Percentiles rank a stretch among this genome's conserved stretches.
These are phyloP conservation scores for Orthonevra nobilis DNA, from an alignment of 2,888 invertebrate species.

Conservation along the genomic window DNA sequence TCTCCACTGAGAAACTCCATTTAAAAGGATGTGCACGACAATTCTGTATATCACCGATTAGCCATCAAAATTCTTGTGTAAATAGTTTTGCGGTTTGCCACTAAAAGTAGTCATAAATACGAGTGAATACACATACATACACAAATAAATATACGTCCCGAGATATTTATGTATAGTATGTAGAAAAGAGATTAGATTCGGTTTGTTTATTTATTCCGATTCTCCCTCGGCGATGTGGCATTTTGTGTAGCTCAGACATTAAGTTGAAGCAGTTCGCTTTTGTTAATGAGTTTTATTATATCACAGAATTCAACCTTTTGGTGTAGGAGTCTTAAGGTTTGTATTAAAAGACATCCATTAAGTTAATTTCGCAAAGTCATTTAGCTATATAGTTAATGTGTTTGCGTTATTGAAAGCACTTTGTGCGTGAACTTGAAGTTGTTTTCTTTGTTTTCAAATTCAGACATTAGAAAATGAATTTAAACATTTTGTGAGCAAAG, in stretches of 20 bases:
- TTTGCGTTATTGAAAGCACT: too few species aligned
- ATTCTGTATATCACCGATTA: slow-evolving; percentile 29
- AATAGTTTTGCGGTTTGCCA: slow-evolving; percentile 10
- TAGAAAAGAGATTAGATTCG: too few species aligned
- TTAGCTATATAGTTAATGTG: background rate
- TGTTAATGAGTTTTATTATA: slow-evolving; percentile 35
- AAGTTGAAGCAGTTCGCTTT: slow-evolving; percentile 22
- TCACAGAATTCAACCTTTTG: slow-evolving; percentile 4
- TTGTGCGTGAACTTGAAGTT: too few species aligned
- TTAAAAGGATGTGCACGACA: slow-evolving; percentile 10
- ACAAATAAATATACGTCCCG: slow-evolving; percentile 1
- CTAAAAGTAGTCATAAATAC: too few species aligned
- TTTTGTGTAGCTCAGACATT: slow-evolving; percentile 2
- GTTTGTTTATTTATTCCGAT: background rate
- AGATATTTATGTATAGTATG: too few species aligned
- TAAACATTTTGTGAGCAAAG: too few species aligned
- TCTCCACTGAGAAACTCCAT: slow-evolving; percentile 6
- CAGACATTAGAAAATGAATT: too few species aligned
- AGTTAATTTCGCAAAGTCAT: slow-evolving; percentile 3
- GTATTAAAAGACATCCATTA: slow-evolving; percentile 8
- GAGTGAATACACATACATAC: background rate
- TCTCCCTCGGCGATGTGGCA: background rate
- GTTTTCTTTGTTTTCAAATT: too few species aligned
- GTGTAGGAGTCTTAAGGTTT: background rate
- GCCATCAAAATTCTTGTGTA: slow-evolving; percentile 6